A percentile compares a stretch with the other conserved stretches of the same genome.
These are phyloP conservation scores for Thunnus albacares DNA, from an alignment of 2,797 vertebrate genomes.

Conservation along the genomic window DNA sequence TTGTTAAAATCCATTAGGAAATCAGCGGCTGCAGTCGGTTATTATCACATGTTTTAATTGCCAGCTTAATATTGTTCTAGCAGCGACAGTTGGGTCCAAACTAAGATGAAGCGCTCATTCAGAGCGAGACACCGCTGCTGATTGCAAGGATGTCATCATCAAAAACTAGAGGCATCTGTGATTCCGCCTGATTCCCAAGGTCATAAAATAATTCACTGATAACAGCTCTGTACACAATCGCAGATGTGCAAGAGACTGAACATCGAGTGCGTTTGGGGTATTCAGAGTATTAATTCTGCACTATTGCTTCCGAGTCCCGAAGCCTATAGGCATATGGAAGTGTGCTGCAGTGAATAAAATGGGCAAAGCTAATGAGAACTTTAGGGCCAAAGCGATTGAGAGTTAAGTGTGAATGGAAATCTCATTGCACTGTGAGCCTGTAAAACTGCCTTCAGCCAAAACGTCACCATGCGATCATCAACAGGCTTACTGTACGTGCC, in stretches of 20 bases:
- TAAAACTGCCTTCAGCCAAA: constrained; percentile 57
- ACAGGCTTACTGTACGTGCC: constrained; percentile 12
- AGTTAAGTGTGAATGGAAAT: constrained; percentile 67
- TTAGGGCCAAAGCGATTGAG: constrained; percentile 59
- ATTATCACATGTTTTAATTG: constrained; percentile 79
- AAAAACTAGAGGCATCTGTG: constrained; percentile 71
- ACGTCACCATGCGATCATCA: constrained; percentile 52
- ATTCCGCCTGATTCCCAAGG: constrained; percentile 74
- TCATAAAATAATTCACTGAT: constrained; percentile 75
- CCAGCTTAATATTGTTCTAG: constrained; percentile 62
- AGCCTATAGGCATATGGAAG: constrained; percentile 72
- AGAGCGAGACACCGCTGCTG: constrained; percentile 51
- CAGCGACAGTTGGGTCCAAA: constrained; percentile 63
- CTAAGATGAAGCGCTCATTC: constrained; percentile 37
- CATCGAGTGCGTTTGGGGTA: constrained; percentile 70
- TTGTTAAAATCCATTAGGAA: constrained; percentile 74
- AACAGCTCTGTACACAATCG: constrained; percentile 71
- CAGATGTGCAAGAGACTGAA: constrained; percentile 79
- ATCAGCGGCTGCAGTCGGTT: constrained; percentile 59
- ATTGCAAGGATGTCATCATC: constrained; percentile 59
- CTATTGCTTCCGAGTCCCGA: constrained; percentile 65
- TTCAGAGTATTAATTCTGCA: constrained; percentile 79
- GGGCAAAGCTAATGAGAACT: constrained; percentile 69
- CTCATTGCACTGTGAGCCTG: constrained; percentile 48
- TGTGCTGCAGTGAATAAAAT: constrained; percentile 64